Base-by-base conservation (phyloP, 23 tunicate species). In the Corella eumyota region DNA sequence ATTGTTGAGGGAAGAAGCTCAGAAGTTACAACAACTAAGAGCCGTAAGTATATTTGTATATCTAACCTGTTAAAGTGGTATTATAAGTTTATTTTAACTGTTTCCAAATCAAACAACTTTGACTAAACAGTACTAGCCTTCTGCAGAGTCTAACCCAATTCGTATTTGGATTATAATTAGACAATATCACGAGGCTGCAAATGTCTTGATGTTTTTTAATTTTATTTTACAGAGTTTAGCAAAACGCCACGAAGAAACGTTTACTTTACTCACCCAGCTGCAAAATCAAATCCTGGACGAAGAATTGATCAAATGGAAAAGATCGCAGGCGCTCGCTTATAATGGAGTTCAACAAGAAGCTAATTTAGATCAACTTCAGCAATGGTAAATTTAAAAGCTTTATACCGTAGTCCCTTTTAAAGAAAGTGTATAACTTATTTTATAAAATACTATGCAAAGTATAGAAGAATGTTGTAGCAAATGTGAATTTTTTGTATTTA, bases 251-350 rank as follows among this genome's bases (percentile, higher is more conserved):
- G 70, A 90, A 56, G 91, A 90, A 61, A 80, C 80, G 3, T 80
- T 90, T 40, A 57, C 74, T n/a, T 70, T 64, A 7, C 74, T 90
- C 3, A 73, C 73, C 31, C 91, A 74, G 30, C 69, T 90, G 1
- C 90, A 80, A 65, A 81, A 70, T 46, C 86, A 90, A 40, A 81
- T 90, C 17, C 66, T 90, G 22, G 85, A 80, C 23, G 97, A 90
- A 46, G 86, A 90, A 70, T 54, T 90, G 33, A 64, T 75, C 48
- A 85, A 90, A 49, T 90, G 97, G 97, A 90, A 90, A 53, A 58
- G 97, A 13, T 72, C 91, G 19, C 97, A 90, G 40, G 97, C 97
- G 26, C 91, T 90, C 25, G 97, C 97, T 24, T 90, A 90, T 55
- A 90, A 90, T 38, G 97, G 97, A 15, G 90, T 80, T 6, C 84